Evolutionary conservation across 2,797 vertebrate genomes (phyloP).

Genomic region (Poeciliopsis presidionis): DNA sequence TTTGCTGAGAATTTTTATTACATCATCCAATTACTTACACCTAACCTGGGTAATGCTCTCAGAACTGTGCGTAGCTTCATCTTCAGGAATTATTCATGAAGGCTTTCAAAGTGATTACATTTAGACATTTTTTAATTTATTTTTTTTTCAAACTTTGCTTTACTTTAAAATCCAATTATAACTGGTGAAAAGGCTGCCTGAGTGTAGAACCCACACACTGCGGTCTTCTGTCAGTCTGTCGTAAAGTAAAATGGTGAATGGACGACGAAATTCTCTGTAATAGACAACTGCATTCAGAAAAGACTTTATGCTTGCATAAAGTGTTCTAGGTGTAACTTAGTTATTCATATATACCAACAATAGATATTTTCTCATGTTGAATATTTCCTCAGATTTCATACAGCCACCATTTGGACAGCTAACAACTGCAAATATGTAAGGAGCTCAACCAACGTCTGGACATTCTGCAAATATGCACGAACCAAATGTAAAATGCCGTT

Average conservation of each 20-base stretch:
- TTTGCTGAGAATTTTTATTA: slow-evolving; percentile 8
- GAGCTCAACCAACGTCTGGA: background rate
- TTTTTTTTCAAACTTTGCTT: background rate
- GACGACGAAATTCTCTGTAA: background rate
- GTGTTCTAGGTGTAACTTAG: background rate
- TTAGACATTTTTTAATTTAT: too few relatives aligned
- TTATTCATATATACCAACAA: background rate
- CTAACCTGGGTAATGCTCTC: background rate
- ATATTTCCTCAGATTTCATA: background rate
- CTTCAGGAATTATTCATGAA: slow-evolving; percentile 2
- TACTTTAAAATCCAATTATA: background rate
- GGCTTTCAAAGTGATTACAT: background rate
- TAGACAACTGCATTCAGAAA: background rate
- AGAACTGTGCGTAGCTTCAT: background rate
- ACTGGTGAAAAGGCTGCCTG: background rate
- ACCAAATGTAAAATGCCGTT: background rate
- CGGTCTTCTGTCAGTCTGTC: background rate
- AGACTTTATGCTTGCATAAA: background rate
- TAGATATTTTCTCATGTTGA: background rate
- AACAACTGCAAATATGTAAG: background rate
- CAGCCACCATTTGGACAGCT: background rate
- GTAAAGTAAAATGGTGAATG: background rate
- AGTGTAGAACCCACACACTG: background rate
- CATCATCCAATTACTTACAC: slow-evolving; percentile 11
- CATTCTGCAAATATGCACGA: background rate